These are phyloP conservation scores for Atherix ibis DNA, from an alignment of 2,888 invertebrate species.

Conservation along the genomic window DNA sequence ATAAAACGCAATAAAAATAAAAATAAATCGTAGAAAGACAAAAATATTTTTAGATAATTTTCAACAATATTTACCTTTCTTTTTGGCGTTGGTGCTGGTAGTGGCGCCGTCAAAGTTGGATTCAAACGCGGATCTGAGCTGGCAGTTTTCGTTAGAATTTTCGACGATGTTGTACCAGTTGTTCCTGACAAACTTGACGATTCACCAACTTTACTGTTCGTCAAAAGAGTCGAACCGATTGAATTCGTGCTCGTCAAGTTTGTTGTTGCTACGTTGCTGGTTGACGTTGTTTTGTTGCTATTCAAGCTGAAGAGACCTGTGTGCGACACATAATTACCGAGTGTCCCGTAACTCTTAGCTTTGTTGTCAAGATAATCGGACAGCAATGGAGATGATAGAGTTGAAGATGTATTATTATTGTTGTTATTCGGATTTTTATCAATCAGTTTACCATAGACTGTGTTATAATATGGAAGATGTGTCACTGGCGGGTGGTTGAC, in stretches of 20 bases:
- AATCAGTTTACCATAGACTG: constrained; percentile 36
- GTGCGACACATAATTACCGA: constrained; percentile 15
- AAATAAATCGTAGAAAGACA: no score
- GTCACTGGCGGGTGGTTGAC: neutral
- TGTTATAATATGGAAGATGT: constrained; percentile 25
- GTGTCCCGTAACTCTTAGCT: constrained; percentile 18
- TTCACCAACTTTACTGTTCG: neutral
- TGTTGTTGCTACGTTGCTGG: neutral
- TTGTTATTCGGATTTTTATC: constrained; percentile 24
- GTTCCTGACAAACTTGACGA: neutral
- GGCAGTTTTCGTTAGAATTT: constrained; percentile 28
- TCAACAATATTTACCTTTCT: constrained; percentile 23
- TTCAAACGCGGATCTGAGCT: constrained; percentile 31
- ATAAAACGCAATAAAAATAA: neutral
- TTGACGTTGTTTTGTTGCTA: neutral
- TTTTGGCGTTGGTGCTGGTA: constrained; percentile 29
- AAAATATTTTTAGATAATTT: no score
- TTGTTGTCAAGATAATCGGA: constrained; percentile 26
- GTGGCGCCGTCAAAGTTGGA: constrained; percentile 28
- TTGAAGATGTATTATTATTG: constrained; percentile 6
- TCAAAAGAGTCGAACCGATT: no score
- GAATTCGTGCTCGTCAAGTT: neutral
- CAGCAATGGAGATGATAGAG: constrained; percentile 12
- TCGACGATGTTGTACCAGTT: constrained; percentile 9
- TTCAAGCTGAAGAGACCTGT: constrained; percentile 1